Evolutionary conservation across 1,140 invertebrate genomes (phyloP).

Genomic region (Pogonomyrmex californicus): DNA sequence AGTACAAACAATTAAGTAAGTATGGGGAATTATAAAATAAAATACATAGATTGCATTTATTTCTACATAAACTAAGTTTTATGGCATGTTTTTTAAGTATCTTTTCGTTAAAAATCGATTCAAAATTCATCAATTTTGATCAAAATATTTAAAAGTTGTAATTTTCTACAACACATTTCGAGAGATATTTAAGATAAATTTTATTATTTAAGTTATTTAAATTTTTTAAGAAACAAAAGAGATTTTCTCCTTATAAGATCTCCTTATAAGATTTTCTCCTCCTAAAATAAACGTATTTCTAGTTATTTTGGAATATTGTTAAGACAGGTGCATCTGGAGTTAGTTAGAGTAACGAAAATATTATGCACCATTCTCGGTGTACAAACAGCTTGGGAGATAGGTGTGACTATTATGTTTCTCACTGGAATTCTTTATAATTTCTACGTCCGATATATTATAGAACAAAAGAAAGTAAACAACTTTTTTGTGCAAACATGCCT

Average conservation of each 20-base stretch:
- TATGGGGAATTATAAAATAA: not conserved
- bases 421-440: slow-evolving; percentile 33
- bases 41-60: not conserved
- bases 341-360: slow-evolving; percentile 43
- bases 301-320: not conserved
- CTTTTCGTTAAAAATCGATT: not conserved
- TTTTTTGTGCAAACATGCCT: not conserved
- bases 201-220: not conserved
- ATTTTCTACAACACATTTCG: not conserved
- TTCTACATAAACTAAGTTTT: not conserved
- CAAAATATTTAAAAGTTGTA: not conserved
- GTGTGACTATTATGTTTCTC: not conserved
- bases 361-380: slow-evolving; percentile 17
- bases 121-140: not conserved
- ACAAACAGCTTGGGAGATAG: slow-evolving; percentile 20
- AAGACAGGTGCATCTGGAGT: slow-evolving; percentile 67
- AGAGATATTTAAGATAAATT: too few species aligned
- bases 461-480: not conserved
- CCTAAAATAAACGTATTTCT: not conserved
- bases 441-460: not conserved
- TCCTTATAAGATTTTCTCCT: not conserved
- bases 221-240: not conserved
- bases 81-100: not conserved
- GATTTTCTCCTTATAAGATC: too few species aligned
- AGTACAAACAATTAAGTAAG: slow-evolving; percentile 42